Conservation (phyloP, 2,888 invertebrate species). For the Ectropis crepuscularia region DNA sequence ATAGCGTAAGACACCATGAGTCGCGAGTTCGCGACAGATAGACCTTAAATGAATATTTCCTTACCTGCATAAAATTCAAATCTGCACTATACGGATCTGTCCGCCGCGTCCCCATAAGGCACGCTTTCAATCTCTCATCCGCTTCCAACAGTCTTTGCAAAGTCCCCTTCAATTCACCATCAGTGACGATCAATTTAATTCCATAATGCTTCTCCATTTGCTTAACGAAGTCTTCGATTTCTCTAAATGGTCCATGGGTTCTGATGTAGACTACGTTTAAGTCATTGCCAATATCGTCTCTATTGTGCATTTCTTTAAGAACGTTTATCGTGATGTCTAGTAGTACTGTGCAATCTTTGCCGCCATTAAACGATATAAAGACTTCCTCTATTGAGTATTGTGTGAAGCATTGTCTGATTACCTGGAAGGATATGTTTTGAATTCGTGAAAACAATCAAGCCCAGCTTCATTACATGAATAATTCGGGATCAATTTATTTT, state of each 20-base stretch:
- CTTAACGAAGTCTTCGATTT: constrained; percentile 93
- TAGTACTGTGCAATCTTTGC: constrained; percentile 98
- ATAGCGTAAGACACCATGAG: too few relatives aligned
- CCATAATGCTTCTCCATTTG: constrained; percentile 89
- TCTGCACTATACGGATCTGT: constrained; percentile 93
- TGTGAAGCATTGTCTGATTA: constrained; percentile 85
- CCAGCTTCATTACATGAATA: too few relatives aligned
- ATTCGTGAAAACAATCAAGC: neutral
- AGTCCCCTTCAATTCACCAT: constrained; percentile 89
- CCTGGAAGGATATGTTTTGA: constrained; percentile 65
- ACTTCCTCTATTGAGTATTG: constrained; percentile 89
- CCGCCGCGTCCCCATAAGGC: constrained; percentile 95
- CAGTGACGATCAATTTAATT: constrained; percentile 87
- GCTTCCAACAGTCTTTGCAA: constrained; percentile 86
- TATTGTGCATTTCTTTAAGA: constrained; percentile 58
- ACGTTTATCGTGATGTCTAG: constrained; percentile 80
- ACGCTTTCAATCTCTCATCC: constrained; percentile 88
- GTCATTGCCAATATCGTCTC: constrained; percentile 65
- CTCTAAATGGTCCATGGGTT: constrained; percentile 91
- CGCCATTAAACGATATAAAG: constrained; percentile 98
- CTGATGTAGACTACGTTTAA: constrained; percentile 92
- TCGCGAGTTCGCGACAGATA: too few relatives aligned
- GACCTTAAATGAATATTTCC: constrained; percentile 15
- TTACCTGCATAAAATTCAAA: constrained; percentile 88
- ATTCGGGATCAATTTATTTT: too few relatives aligned